These are phyloP conservation scores for Thaumatotibia leucotreta DNA, from an alignment of 1,140 invertebrate genomes.

Conservation along the genomic window DNA sequence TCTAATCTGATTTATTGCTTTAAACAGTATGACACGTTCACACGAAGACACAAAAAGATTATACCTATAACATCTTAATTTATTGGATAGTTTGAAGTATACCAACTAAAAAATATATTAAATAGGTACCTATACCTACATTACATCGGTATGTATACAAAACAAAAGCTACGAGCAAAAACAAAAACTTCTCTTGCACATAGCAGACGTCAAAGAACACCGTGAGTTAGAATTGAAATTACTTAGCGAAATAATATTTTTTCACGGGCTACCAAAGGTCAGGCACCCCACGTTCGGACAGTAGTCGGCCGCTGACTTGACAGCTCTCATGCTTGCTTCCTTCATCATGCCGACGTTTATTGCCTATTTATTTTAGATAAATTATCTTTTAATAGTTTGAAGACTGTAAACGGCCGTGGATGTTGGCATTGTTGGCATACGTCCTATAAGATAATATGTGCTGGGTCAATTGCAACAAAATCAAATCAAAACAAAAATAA, in stretches of 20 bases:
- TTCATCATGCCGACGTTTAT: conserved; percentile 11
- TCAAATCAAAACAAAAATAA: no score
- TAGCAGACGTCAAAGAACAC: background rate
- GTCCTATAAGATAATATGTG: no score
- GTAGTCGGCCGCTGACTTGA: conserved; percentile 42
- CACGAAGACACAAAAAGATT: no score
- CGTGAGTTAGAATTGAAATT: background rate
- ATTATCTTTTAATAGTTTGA: background rate
- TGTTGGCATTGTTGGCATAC: background rate
- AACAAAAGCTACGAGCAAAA: background rate
- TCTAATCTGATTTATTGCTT: no score
- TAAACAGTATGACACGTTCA: no score
- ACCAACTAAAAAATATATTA: no score
- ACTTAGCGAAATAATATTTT: background rate
- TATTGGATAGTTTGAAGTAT: no score
- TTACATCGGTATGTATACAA: no score
- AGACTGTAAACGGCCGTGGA: background rate
- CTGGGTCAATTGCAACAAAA: no score
- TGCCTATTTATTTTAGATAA: conserved; percentile 8
- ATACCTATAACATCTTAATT: no score
- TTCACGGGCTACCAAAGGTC: background rate
- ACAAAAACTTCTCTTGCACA: background rate
- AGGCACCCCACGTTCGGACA: conserved; percentile 19
- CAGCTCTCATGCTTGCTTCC: conserved; percentile 45
- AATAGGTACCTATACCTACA: no score